Base-by-base conservation (phyloP, 1,140 invertebrate species). In the Euura lappo region DNA sequence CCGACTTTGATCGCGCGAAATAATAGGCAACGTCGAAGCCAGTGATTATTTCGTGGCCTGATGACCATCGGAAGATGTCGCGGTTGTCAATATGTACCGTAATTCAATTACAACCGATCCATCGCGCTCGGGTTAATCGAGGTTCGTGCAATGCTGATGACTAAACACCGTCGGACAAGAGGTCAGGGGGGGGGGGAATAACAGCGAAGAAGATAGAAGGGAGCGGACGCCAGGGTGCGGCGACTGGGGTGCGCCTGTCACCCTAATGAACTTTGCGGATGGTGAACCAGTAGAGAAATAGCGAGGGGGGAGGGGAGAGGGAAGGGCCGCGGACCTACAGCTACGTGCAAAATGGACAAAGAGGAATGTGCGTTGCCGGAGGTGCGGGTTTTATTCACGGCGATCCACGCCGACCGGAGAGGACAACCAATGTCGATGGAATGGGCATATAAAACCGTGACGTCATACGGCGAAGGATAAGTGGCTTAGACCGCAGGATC, bases 151-250 rank as follows among this genome's bases (percentile, higher is more conserved):
- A 60, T 60, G 8, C 51, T n/a, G 51, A 60, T n/a, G 51, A 6
- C 51, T 60, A 60, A 60, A 60, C 51, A 60, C 6, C 51, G 8
- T 8, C 51, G 51, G 60, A 64, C 60, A 64, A 28, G 28, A 28
- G 28, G 28, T 28, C 28, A 28, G 28, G 28, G 28, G 1, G 51
- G 6, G 5, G 6, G 6, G 51, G n/a, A n/a, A n/a, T n/a, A n/a
- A n/a, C n/a, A n/a, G n/a, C n/a, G n/a, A 28, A 28, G 51, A 6
- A 60, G 13, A 60, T 60, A n/a, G 51, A 60, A 60, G 51, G 51
- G 51, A 8, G 51, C 72, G 78, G 28, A 77, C 71, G 72, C 68
- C 13, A 79, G 79, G 80, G 80, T 74, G 80, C 78, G 80, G 79
- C 77, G 68, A 5, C 51, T 11, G 71, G 79, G 79, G 80, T 76